Evolutionary conservation across 2,888 invertebrate genomes (phyloP).

Genomic region (Ormyrus pomaceus): DNA sequence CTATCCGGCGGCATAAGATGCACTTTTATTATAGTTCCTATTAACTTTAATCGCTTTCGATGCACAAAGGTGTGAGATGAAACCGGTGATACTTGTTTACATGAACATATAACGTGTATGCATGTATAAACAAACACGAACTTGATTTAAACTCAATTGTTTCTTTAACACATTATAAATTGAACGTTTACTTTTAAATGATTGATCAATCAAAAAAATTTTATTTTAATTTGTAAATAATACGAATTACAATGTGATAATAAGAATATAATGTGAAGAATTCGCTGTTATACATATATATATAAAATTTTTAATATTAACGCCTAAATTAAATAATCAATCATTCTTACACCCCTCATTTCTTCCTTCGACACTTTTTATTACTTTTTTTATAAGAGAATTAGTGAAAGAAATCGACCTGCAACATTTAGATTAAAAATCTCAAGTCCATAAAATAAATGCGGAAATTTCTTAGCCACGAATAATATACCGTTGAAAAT

Average conservation of each 20-base stretch:
- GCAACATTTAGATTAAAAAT: no score
- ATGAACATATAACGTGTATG: neutral
- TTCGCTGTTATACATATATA: no score
- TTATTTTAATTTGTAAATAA: neutral
- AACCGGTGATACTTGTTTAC: conserved; percentile 14
- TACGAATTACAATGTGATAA: neutral
- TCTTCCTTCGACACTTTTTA: no score
- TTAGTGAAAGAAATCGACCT: no score
- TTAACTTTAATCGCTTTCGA: neutral
- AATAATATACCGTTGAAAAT: neutral
- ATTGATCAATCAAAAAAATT: neutral
- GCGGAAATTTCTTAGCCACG: neutral
- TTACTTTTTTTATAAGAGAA: no score
- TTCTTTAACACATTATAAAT: neutral
- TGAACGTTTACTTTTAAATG: neutral
- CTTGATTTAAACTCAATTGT: neutral
- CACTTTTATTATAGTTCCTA: neutral
- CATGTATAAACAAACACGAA: no score
- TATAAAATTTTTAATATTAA: no score
- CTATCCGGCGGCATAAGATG: no score
- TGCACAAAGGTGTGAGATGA: neutral
- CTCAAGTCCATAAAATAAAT: neutral
- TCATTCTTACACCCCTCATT: no score
- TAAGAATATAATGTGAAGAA: no score
- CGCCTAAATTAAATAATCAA: no score